Evolutionary conservation across 2,797 vertebrate genomes (phyloP), one percentile per base, ranked within the genome.

Genomic region (Anguilla marmorata): DNA sequence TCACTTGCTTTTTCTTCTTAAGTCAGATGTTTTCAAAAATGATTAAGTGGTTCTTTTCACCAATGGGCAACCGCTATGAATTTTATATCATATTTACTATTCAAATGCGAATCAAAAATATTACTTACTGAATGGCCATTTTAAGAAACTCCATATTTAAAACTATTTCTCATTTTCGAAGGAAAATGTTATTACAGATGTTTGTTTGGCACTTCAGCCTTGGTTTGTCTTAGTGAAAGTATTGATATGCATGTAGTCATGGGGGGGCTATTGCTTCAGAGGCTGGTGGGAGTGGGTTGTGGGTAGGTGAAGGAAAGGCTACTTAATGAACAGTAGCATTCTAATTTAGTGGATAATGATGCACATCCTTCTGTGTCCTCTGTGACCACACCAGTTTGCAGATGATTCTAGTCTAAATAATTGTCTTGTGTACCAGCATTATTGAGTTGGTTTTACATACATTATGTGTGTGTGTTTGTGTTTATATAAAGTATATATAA

Each of bases 91-190:
- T 82, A n/a, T 48, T 82, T 82, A 24, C 50, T 9, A n/a, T 45
- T 80, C 79, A 82, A 50, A 50, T 16, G 79, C 21, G n/a, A 41
- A 79, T 79, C 33, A 16, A 45, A 82, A 82, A 82, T 82, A 48
- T 21, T 19, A 19, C 45, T 37, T 21, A 79, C 27, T 72, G 69
- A 30, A 72, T 72, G n/a, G 11, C 69, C 69, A 6, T 8, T 3
- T n/a, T 45, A 45, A 24, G 41, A 82, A 82, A 82, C 33, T 11
- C 21, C 16, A 79, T 19, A 45, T 16, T 79, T 21, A 45, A 79
- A 45, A 79, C 2, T 6, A 21, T 79, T 37, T 80, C 24, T 48
- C 4, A 48, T 24, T 80, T 41, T 45, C 16, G 9, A 12, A 19
- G 41, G 76, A 80, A 80, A 80, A 69, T 69, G n/a, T 21, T 80